These are phyloP conservation scores for Cosmia trapezina DNA, from an alignment of 2,888 invertebrate genomes.

Conservation along the genomic window DNA sequence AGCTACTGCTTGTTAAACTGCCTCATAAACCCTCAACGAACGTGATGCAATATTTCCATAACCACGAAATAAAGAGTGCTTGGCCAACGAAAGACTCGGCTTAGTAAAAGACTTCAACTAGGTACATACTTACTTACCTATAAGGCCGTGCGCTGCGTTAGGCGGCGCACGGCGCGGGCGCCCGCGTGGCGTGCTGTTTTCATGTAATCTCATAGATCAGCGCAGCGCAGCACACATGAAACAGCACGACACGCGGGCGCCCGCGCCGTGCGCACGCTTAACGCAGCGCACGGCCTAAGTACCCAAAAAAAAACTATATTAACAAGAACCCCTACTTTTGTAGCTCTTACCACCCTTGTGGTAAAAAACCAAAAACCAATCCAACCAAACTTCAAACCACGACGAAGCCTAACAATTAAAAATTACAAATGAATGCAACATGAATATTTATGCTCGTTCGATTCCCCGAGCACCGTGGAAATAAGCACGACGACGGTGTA, in stretches of 20 bases:
- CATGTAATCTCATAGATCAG: too few species aligned
- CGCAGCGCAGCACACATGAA: too few species aligned
- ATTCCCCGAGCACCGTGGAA: conserved; percentile 28
- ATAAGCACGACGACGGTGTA: conserved; percentile 30
- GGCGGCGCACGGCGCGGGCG: too few species aligned
- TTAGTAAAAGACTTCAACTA: background rate
- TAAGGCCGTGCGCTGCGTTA: too few species aligned
- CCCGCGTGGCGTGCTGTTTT: too few species aligned
- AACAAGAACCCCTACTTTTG: background rate
- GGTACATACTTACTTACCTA: background rate
- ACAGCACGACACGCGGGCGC: too few species aligned
- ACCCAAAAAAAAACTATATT: background rate
- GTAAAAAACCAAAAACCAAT: too few species aligned
- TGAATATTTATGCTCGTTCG: conserved; percentile 17
- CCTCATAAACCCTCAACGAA: background rate
- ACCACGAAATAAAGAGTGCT: background rate
- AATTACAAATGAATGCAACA: background rate
- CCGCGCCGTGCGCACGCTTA: too few species aligned
- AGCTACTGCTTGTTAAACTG: background rate
- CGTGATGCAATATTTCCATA: background rate
- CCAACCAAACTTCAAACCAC: too few species aligned
- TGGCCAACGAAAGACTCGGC: background rate
- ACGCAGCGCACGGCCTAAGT: too few species aligned
- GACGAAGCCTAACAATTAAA: background rate
- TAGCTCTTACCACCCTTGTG: background rate